These are phyloP conservation scores for Phaonia tiefii DNA, from an alignment of 2,888 invertebrate genomes.

Conservation along the genomic window DNA sequence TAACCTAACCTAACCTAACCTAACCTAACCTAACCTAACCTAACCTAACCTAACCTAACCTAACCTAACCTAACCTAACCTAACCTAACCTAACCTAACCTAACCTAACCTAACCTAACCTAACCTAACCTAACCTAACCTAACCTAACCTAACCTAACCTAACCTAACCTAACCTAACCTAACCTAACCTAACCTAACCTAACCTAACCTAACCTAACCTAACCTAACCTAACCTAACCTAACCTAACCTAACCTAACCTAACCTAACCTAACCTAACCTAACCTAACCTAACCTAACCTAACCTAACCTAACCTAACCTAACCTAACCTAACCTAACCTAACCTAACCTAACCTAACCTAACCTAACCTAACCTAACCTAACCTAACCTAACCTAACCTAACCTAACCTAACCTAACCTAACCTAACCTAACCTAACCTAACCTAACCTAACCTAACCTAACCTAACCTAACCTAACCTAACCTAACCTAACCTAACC, in stretches of 20 bases:
- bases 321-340: constrained; percentile 29
- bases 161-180: too few relatives aligned
- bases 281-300: constrained; percentile 25
- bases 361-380: constrained; percentile 31
- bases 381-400: constrained; percentile 28
- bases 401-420: constrained; percentile 36
- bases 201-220: constrained; percentile 13
- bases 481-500: constrained; percentile 24
- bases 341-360: constrained; percentile 23
- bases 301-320: constrained; percentile 3
- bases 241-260: not conserved
- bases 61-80: too few relatives aligned
- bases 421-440: constrained; percentile 45
- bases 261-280: not conserved
- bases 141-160: too few relatives aligned
- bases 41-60: too few relatives aligned
- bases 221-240: not conserved
- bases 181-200: too few relatives aligned
- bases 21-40: too few relatives aligned
- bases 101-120: too few relatives aligned
- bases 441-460: constrained; percentile 44
- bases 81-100: too few relatives aligned
- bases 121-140: too few relatives aligned
- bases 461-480: constrained; percentile 38
- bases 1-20: too few relatives aligned